A percentile compares a stretch with the other conserved stretches of the same genome.
phyloP scores from a whole-genome alignment of 1,140 invertebrate species.

The Zophobas morio region DNA sequence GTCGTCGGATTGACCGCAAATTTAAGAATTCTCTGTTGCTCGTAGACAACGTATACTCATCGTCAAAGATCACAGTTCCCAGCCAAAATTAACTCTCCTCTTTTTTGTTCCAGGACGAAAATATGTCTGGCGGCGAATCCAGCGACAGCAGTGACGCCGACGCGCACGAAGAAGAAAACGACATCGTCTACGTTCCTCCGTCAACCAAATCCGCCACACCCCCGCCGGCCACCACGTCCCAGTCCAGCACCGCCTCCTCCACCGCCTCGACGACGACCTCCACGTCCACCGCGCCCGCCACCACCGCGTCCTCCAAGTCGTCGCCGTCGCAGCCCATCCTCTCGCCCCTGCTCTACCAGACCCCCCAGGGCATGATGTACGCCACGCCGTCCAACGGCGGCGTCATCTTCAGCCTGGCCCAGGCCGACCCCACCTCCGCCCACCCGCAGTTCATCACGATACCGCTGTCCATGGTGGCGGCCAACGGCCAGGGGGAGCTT shows the following conservation, averaged over 20 bases:
- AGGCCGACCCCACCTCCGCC: constrained; percentile 59
- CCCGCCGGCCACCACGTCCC: constrained; percentile 22
- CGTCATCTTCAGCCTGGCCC: constrained; percentile 65
- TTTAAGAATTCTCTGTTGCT: too few relatives aligned
- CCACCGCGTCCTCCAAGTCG: constrained; percentile 31
- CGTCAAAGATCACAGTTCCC: too few relatives aligned
- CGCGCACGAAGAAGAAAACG: constrained; percentile 56
- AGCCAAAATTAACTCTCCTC: neutral
- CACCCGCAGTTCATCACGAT: constrained; percentile 75
- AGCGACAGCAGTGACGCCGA: constrained; percentile 65
- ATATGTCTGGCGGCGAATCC: constrained; percentile 64
- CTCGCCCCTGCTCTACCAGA: constrained; percentile 65
- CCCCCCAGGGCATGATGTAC: constrained; percentile 66
- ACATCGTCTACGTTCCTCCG: constrained; percentile 52
- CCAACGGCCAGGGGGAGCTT: constrained; percentile 67
- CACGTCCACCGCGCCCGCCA: constrained; percentile 34
- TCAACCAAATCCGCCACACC: constrained; percentile 33
- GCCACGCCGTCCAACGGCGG: constrained; percentile 65
- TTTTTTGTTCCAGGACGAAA: constrained; percentile 64
- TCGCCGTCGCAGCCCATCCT: constrained; percentile 52
- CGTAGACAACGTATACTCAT: too few relatives aligned
- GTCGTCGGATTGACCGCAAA: too few relatives aligned
- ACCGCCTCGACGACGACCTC: constrained; percentile 41
- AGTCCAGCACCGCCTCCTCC: constrained; percentile 30
- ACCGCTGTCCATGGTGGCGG: constrained; percentile 73